Percentiles rank a stretch among this genome's conserved stretches.
Evolutionary conservation across 2,113 vertebrate genomes (phyloP).

Genomic region (Daubentonia madagascariensis): DNA sequence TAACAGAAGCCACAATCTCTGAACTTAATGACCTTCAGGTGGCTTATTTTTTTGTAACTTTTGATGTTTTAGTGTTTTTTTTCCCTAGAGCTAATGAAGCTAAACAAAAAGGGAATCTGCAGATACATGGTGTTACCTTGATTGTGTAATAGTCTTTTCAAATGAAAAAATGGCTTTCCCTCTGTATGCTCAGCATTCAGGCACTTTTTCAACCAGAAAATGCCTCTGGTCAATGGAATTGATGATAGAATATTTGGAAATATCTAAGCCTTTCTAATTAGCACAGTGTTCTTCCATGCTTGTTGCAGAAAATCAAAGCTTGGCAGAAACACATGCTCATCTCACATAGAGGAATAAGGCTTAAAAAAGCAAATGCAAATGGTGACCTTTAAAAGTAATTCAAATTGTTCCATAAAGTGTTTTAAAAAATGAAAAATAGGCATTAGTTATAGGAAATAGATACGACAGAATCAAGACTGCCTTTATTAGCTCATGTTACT

Average conservation of each 20-base stretch:
- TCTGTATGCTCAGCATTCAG: neutral
- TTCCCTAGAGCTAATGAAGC: neutral
- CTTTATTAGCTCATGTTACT: neutral
- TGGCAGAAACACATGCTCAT: slow-evolving; percentile 39
- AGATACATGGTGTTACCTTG: neutral
- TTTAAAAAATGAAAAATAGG: slow-evolving; percentile 49
- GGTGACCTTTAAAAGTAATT: slow-evolving; percentile 61
- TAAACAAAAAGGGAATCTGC: neutral
- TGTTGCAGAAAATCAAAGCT: slow-evolving; percentile 42
- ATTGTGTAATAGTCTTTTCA: slow-evolving; percentile 12
- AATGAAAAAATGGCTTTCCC: slow-evolving; percentile 19
- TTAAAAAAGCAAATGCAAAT: slow-evolving; percentile 59
- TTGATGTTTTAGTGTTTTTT: neutral
- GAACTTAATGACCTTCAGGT: neutral
- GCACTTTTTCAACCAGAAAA: slow-evolving; percentile 6
- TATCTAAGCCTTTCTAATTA: slow-evolving; percentile 36
- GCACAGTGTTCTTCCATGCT: neutral
- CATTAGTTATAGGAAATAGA: slow-evolving; percentile 30
- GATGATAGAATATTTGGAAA: slow-evolving; percentile 36
- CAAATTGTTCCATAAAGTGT: slow-evolving; percentile 32
- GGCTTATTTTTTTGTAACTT: neutral
- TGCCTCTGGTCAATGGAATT: neutral
- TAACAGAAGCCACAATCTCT: neutral
- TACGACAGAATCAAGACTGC: neutral
- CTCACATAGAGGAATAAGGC: neutral